These are phyloP conservation scores for Diabrotica virgifera DNA, from an alignment of 1,140 invertebrate species.

Conservation along the genomic window DNA sequence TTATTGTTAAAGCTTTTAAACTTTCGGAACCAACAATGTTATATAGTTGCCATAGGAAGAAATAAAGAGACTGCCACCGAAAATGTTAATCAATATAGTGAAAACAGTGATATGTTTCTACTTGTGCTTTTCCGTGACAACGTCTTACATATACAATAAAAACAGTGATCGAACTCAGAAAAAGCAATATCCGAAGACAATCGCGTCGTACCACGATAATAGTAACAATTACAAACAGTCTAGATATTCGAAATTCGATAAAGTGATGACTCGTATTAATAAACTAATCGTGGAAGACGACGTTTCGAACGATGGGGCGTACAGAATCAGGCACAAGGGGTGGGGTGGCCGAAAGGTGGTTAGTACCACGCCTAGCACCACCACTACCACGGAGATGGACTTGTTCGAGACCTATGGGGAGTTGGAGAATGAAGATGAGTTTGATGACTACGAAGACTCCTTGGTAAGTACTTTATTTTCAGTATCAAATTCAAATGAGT, in stretches of 20 bases:
- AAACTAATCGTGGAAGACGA: background rate
- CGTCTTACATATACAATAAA: background rate
- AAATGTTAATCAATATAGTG: slow-evolving; percentile 6
- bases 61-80: slow-evolving; percentile 3
- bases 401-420: slow-evolving; percentile 7
- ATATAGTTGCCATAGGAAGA: background rate
- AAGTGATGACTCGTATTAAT: slow-evolving; percentile 1
- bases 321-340: slow-evolving; percentile 4
- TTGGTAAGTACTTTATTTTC: background rate
- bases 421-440: background rate
- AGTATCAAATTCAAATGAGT: no score
- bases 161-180: background rate
- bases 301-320: background rate
- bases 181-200: background rate
- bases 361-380: background rate
- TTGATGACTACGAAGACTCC: background rate
- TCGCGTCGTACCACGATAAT: background rate
- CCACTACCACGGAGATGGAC: slow-evolving; percentile 4
- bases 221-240: background rate
- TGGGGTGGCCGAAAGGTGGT: background rate
- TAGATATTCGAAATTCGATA: slow-evolving; percentile 7
- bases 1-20: no score
- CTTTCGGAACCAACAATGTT: background rate
- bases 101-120: slow-evolving; percentile 8
- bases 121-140: background rate